A percentile compares a stretch with the other conserved stretches of the same genome.
These are phyloP conservation scores for Emydoidea blandingii DNA, from an alignment of 2,797 vertebrate species.

Conservation along the genomic window DNA sequence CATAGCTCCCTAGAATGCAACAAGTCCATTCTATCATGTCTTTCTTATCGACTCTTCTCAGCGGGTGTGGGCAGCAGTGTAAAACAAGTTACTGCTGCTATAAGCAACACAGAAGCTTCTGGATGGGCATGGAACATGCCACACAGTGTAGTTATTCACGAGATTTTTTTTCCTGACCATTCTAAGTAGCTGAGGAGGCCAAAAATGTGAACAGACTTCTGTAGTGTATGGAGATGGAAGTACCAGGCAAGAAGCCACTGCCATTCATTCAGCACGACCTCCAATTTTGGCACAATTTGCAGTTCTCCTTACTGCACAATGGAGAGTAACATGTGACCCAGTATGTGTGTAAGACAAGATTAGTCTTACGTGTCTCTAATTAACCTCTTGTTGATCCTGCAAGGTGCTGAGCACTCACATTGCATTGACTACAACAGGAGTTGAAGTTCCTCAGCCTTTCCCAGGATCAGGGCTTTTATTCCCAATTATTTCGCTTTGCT, in stretches of 20 bases:
- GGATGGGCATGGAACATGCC: accelerated
- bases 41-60: not conserved
- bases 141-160: not conserved
- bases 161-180: not conserved
- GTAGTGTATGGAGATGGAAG: not conserved
- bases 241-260: not conserved
- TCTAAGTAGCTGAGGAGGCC: not conserved
- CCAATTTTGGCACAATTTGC: not conserved
- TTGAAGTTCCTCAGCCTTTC: not conserved
- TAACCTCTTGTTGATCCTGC: accelerated
- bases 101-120: accelerated
- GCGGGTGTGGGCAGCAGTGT: not conserved
- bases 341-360: not conserved
- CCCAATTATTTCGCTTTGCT: not conserved
- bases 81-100: not conserved
- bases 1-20: not conserved
- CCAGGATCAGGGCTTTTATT: not conserved
- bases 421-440: not conserved
- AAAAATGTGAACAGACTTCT: not conserved
- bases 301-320: not conserved
- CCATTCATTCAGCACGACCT: not conserved
- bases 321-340: not conserved
- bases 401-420: not conserved
- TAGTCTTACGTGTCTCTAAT: not conserved
- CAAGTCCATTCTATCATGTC: not conserved